Base-by-base conservation (phyloP, 2,888 invertebrate species). In the Allolobophora icterica region DNA sequence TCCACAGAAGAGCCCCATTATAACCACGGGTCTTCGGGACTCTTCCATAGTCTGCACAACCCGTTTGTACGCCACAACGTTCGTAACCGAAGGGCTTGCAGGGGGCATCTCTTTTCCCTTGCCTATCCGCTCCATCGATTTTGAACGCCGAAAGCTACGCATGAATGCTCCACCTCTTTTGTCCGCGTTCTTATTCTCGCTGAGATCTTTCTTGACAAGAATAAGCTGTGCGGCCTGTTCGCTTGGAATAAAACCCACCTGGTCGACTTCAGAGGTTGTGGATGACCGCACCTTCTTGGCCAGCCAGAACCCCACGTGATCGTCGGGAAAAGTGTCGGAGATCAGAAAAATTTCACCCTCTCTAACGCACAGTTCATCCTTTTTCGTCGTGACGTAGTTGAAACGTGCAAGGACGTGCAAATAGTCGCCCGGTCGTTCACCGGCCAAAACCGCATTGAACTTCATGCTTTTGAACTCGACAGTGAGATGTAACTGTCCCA, bases 1-100 rank as follows among this genome's bases (percentile, higher is more conserved):
- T 45, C 93, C 93, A 52, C 92, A 92, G 91, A 93, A 93, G 0
- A 93, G 91, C 40, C 93, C 93, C 35, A 93, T 90, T n/a, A 93
- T 84, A 5, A 93, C 91, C 15, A 93, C 92, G 15, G 93, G 93
- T 87, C 93, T 83, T 34, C 90, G 90, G 35, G 91, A 90, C 15
- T 89, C 91, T 17, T 91, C 83, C 5, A 91, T 42, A 33, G 71
- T 42, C 71, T 93, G 92, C 52, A 91, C 91, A 8, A 93, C 92
- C 30, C 91, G 90, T 58, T 93, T 92, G 89, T 93, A 93, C 5
- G 93, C 84, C 33, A 89, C 84, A n/a, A 92, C 90, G 33, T 71
- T 83, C 71, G n/a, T 8, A 33, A 30, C 84, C 40, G 84, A 30
- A 34, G 30, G n/a, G 34, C 34, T 91, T 34, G 42, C n/a, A n/a